These are phyloP conservation scores for Todiramphus chloris DNA, from an alignment of 2,113 vertebrate genomes.

Conservation along the genomic window DNA sequence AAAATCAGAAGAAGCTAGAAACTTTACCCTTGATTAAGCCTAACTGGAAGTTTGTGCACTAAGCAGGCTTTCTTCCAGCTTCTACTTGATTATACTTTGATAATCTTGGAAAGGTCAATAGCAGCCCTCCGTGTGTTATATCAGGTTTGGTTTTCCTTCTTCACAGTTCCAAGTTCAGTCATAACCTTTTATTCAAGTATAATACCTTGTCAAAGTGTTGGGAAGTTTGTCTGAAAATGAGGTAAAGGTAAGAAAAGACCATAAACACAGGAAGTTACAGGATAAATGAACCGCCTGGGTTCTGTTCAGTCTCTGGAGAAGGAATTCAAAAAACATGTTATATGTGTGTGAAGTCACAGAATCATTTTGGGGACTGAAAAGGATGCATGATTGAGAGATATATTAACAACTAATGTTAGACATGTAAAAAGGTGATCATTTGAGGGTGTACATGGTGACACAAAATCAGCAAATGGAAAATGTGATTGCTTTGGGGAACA, in stretches of 20 bases:
- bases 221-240: neutral
- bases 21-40: fast-evolving
- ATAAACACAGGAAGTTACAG: neutral
- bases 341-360: neutral
- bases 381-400: neutral
- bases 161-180: neutral
- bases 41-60: neutral
- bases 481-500: neutral
- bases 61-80: neutral
- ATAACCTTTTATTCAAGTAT: neutral
- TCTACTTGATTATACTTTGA: neutral
- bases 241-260: neutral
- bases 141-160: neutral
- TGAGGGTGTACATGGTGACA: neutral
- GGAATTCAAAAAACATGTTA: neutral
- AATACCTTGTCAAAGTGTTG: neutral
- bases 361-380: neutral
- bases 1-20: neutral
- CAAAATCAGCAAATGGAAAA: neutral
- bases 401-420: neutral
- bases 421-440: neutral
- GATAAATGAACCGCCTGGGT: neutral
- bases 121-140: neutral
- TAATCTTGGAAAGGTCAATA: neutral
- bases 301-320: neutral